Evolutionary conservation across 2,888 invertebrate genomes (phyloP).

Genomic region (Andrena bucephala): DNA sequence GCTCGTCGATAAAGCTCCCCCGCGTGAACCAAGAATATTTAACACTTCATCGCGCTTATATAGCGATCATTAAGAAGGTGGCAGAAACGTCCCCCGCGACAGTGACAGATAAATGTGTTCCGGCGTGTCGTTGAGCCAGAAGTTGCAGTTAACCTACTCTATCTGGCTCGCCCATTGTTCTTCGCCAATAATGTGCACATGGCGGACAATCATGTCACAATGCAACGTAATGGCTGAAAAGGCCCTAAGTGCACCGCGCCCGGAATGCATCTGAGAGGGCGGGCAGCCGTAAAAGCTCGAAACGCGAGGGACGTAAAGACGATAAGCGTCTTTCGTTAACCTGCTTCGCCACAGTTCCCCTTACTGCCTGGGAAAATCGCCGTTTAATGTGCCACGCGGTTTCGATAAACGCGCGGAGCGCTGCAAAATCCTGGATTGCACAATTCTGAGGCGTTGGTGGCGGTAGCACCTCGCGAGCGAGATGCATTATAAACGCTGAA

Average conservation of each 20-base stretch:
- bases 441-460: background rate
- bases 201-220: constrained; percentile 52
- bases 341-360: constrained; percentile 3
- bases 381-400: constrained; percentile 27
- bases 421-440: constrained; percentile 4
- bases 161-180: constrained; percentile 43
- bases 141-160: constrained; percentile 40
- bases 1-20: background rate
- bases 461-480: background rate
- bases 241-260: constrained; percentile 41
- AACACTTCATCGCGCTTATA: background rate
- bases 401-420: constrained; percentile 21
- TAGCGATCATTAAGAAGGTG: constrained; percentile 24
- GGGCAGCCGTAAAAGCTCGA: constrained; percentile 45
- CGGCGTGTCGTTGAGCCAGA: constrained; percentile 5
- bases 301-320: constrained; percentile 43
- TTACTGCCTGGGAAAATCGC: background rate
- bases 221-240: constrained; percentile 40
- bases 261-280: constrained; percentile 41
- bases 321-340: constrained; percentile 57
- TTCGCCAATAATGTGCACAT: constrained; percentile 45
- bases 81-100: background rate
- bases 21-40: constrained; percentile 7
- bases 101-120: constrained; percentile 26
- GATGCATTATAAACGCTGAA: background rate